Evolutionary conservation across 2,113 vertebrate species (phyloP).

Genomic region (Probosciger aterrimus): DNA sequence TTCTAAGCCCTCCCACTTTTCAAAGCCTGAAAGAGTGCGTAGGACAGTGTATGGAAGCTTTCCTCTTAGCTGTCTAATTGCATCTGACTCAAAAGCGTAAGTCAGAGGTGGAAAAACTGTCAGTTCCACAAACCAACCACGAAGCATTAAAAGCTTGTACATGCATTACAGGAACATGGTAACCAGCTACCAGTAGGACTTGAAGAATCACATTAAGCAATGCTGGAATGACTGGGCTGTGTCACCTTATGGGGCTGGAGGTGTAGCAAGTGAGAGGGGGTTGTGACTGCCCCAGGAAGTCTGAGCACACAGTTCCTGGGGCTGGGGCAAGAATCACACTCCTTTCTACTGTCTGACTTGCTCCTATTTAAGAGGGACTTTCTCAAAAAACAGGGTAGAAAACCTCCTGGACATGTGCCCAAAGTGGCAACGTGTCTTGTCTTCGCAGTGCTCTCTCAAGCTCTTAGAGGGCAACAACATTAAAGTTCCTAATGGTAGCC

Average conservation of each 20-base stretch:
- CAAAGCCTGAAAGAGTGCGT: background rate
- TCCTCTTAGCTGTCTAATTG: conserved; percentile 8
- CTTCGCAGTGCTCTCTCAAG: background rate
- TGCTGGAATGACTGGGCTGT: background rate
- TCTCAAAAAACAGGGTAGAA: background rate
- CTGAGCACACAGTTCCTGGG: rapidly evolving
- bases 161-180: background rate
- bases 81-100: conserved; percentile 25
- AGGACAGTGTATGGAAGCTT: conserved; percentile 20
- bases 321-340: background rate
- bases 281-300: background rate
- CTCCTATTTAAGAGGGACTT: background rate
- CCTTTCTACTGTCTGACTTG: background rate
- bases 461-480: background rate
- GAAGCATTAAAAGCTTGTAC: background rate
- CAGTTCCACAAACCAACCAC: background rate
- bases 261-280: background rate
- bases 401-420: background rate
- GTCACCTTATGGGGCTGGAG: background rate
- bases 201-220: background rate
- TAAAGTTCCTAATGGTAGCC: background rate
- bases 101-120: background rate
- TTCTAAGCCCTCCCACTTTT: background rate
- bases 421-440: background rate
- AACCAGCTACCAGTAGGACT: background rate